Base-by-base conservation (phyloP, 2,888 invertebrate genomes). In the Gryllus longicercus region DNA sequence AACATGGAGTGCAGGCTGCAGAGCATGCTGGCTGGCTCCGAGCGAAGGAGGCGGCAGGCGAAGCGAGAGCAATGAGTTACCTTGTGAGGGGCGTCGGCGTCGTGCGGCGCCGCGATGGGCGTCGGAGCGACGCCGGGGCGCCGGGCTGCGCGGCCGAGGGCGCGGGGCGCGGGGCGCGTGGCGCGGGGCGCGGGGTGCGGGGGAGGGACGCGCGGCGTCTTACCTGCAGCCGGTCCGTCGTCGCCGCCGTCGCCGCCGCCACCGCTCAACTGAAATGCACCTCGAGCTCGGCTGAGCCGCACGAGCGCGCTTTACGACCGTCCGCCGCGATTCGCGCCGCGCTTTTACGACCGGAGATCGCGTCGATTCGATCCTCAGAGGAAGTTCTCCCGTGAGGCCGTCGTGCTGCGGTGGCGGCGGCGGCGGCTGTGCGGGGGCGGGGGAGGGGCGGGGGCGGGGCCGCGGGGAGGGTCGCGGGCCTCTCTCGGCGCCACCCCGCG, bases 121-220 rank as follows among this genome's bases (percentile, higher is more conserved):
- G 75, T 23, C 75, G 23, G 75, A 14, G 12, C 21, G 51, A 51
- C 77, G 51, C 21, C 50, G 23, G 50, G n/a, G 21, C 21, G 23
- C 77, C 50, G 50, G 50, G 77, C 50, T 21, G 23, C 23, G 50
- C 51, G 77, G 77, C 50, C 50, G 50, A 50, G 50, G 77, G 63
- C 16, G 63, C n/a, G 63, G 63, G 16, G 38, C 63, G n/a, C 63
- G 63, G 16, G 1, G 63, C 8, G 63, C 16, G 16, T 14, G 14
- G 63, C 21, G 8, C n/a, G 16, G 2, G 12, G 51, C 12, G 18
- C 51, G 51, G 18, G 51, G 14, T n/a, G 51, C 51, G 2, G 14
- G 63, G 63, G 16, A 63, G 63, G 14, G 63, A 0, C 63, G 14
- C 16, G 63, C 63, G 16, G 63, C 63, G 63, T 18, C 16, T 18